A percentile compares a stretch with the other conserved stretches of the same genome.
Evolutionary conservation across 2,113 vertebrate species (phyloP).

Genomic region (Brevimyrus niger): DNA sequence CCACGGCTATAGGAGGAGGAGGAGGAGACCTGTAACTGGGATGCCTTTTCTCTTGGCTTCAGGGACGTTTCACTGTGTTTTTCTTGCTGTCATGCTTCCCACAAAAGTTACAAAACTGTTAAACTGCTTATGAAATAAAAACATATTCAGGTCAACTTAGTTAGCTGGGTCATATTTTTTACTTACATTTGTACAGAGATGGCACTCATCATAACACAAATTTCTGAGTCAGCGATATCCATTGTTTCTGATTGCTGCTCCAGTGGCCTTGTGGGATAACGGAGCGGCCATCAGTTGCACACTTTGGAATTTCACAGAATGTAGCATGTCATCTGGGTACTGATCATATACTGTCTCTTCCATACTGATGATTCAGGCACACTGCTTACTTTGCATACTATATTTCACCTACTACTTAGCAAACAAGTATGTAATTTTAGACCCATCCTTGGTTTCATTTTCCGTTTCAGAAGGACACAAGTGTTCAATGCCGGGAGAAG

Average conservation of each 20-base stretch:
- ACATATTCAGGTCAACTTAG: background rate
- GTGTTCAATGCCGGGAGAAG: conserved; percentile 19
- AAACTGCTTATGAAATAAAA: background rate
- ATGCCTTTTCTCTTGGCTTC: too few relatives aligned
- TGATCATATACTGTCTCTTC: background rate
- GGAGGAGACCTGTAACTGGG: too few relatives aligned
- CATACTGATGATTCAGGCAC: background rate
- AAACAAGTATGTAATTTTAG: background rate
- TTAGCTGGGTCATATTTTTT: background rate
- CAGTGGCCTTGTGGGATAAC: background rate
- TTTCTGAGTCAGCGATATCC: background rate
- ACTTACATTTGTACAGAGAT: background rate
- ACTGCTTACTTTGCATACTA: background rate
- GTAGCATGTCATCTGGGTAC: background rate
- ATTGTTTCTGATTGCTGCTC: background rate
- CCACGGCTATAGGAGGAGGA: background rate
- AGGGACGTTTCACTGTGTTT: background rate
- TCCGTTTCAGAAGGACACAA: background rate
- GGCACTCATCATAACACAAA: background rate
- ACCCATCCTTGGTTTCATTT: background rate
- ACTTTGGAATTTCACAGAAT: background rate
- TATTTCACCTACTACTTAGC: background rate
- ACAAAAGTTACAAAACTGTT: background rate
- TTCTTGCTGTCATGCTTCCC: background rate
- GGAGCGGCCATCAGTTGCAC: background rate